Conservation (phyloP, 2,113 vertebrate species). For the Sander lucioperca region DNA sequence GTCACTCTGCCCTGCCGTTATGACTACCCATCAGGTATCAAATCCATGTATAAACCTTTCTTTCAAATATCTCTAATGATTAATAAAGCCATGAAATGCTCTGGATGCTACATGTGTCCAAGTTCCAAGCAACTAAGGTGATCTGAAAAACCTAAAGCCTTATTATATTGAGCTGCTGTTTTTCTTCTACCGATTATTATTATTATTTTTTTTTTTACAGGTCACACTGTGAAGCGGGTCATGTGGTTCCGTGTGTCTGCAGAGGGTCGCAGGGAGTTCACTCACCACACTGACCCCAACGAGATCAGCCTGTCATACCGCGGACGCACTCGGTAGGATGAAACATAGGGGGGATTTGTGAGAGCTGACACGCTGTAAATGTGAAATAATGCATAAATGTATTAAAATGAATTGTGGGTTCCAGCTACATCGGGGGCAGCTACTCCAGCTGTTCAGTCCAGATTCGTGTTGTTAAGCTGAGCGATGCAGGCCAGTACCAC, state of each 20-base stretch:
- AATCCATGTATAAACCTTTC: neutral
- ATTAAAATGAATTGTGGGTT: neutral
- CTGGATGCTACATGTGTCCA: neutral
- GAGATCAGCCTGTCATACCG: slow-evolving; percentile 80
- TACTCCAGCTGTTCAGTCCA: slow-evolving; percentile 81
- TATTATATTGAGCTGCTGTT: neutral
- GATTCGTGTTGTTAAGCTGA: slow-evolving; percentile 77
- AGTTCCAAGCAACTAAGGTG: neutral
- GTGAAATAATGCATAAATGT: neutral
- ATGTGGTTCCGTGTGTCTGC: slow-evolving; percentile 85
- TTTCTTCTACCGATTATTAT: neutral
- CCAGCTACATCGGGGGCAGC: slow-evolving; percentile 76
- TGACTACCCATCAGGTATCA: slow-evolving; percentile 81
- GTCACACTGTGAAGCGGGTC: slow-evolving; percentile 79
- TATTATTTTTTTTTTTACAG: slow-evolving; percentile 25
- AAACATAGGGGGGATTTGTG: neutral
- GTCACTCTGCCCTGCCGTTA: slow-evolving; percentile 83
- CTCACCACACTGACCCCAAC: slow-evolving; percentile 78
- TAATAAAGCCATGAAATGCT: neutral
- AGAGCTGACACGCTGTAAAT: neutral
- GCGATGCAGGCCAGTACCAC: slow-evolving; percentile 84
- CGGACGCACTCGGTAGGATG: slow-evolving; percentile 75
- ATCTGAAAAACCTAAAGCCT: neutral
- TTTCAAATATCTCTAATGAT: neutral
- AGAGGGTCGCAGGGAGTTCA: slow-evolving; percentile 78